These are phyloP conservation scores for Trileptium ribeirensis DNA, from an alignment of 2,888 invertebrate genomes.

Conservation along the genomic window DNA sequence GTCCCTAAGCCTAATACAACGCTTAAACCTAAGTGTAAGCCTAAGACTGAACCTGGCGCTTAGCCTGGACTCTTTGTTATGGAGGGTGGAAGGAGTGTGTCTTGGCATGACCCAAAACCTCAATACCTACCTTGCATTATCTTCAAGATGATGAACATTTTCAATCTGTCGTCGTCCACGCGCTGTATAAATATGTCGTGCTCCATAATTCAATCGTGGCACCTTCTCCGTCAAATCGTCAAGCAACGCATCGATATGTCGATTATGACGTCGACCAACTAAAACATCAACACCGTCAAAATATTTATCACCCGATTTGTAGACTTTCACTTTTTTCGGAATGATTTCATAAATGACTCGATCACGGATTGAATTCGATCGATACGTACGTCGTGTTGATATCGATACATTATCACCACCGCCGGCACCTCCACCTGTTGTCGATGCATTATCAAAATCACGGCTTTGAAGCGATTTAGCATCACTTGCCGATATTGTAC, in stretches of 20 bases:
- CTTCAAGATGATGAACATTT: neutral
- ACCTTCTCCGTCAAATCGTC: neutral
- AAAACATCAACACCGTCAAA: neutral
- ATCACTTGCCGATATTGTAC: too few species aligned
- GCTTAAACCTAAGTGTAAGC: slow-evolving; percentile 15
- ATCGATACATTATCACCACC: too few species aligned
- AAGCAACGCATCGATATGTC: neutral
- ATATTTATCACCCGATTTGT: neutral
- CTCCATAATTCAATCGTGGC: neutral
- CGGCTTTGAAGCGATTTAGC: too few species aligned
- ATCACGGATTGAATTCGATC: too few species aligned
- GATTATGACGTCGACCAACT: neutral
- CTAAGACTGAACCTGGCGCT: slow-evolving; percentile 9
- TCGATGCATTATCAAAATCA: too few species aligned
- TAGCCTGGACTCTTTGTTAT: neutral
- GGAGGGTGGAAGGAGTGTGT: too few species aligned
- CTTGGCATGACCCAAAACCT: neutral
- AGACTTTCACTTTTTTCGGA: neutral
- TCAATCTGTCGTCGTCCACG: neutral
- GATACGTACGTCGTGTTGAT: too few species aligned
- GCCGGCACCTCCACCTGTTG: too few species aligned
- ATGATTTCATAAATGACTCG: neutral
- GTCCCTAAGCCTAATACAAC: neutral
- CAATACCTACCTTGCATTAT: neutral
- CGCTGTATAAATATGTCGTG: neutral